A percentile compares a stretch with the other conserved stretches of the same genome.
Evolutionary conservation across 2,113 vertebrate species (phyloP).

Genomic region (Brachyhypopomus occidentalis): DNA sequence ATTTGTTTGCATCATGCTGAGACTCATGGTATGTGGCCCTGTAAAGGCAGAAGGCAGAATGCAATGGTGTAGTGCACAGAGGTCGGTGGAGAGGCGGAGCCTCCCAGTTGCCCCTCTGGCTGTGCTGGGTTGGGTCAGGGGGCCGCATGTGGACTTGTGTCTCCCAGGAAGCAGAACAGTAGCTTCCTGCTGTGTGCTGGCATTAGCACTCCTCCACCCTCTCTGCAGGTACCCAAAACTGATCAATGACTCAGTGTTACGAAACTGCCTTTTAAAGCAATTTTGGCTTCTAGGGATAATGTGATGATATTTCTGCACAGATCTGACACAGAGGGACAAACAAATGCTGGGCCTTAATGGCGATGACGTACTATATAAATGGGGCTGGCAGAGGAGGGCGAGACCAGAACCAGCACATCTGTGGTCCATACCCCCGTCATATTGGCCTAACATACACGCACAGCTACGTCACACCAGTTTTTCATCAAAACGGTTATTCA

Average conservation of each 20-base stretch:
- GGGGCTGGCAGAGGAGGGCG: not conserved
- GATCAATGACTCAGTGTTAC: conserved; percentile 42
- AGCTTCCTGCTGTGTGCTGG: conserved; percentile 31
- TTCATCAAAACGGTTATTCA: too few species aligned
- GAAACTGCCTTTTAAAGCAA: conserved; percentile 26
- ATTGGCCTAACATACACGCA: not conserved
- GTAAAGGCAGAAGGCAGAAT: conserved; percentile 49
- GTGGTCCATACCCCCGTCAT: not conserved
- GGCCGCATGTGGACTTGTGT: conserved; percentile 20
- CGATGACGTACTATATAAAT: conserved; percentile 8
- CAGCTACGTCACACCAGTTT: not conserved
- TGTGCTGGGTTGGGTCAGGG: conserved; percentile 24
- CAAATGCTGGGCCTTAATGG: conserved; percentile 8
- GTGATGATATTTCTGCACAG: conserved; percentile 1
- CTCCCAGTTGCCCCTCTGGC: conserved; percentile 16
- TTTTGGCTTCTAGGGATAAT: conserved; percentile 27
- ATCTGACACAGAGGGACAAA: conserved; percentile 30
- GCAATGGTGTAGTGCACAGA: conserved; percentile 24
- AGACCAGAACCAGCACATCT: not conserved
- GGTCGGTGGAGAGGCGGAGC: conserved; percentile 24
- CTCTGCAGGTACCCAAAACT: conserved; percentile 16
- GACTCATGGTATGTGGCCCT: conserved; percentile 38
- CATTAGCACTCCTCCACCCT: conserved; percentile 19
- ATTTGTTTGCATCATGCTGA: conserved; percentile 8
- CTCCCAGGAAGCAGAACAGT: conserved; percentile 34